These are phyloP conservation scores for Metacarcinus magister DNA, from an alignment of 2,888 invertebrate species.

Conservation along the genomic window DNA sequence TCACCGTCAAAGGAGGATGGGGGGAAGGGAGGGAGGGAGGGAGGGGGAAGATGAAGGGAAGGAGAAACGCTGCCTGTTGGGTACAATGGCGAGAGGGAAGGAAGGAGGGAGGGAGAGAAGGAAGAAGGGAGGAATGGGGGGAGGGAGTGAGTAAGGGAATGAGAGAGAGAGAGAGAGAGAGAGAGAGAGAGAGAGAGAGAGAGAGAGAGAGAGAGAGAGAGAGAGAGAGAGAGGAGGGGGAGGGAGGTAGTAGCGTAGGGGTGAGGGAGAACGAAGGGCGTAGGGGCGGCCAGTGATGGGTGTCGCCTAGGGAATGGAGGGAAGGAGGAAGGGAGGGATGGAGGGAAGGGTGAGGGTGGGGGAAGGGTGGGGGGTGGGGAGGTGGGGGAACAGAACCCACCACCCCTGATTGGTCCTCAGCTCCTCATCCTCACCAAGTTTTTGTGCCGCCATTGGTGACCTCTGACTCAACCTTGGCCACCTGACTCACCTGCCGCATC, in stretches of 20 bases:
- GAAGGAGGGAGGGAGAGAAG: neutral
- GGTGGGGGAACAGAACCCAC: neutral
- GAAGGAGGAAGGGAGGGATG: neutral
- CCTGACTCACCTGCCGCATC: constrained; percentile 29
- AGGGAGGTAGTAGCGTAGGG: neutral
- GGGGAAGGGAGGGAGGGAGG: constrained; percentile 2
- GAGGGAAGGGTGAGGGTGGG: neutral
- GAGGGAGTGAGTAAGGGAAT: neutral
- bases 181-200: neutral
- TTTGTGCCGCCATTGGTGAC: constrained; percentile 67
- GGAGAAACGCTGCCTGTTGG: neutral
- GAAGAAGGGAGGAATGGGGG: neutral
- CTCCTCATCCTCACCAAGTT: constrained; percentile 53
- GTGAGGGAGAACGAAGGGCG: neutral
- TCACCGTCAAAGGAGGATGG: neutral
- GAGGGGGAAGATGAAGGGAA: neutral
- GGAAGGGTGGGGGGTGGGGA: neutral
- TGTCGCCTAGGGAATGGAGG: too few species aligned
- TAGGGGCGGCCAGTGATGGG: neutral
- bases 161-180: constrained; percentile 41
- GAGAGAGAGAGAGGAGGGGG: neutral
- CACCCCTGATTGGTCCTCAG: constrained; percentile 53
- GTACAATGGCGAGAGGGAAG: neutral
- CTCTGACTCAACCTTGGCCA: constrained; percentile 7
- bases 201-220: neutral